These are phyloP conservation scores for Apis laboriosa DNA, from an alignment of 1,140 invertebrate species.

Conservation along the genomic window DNA sequence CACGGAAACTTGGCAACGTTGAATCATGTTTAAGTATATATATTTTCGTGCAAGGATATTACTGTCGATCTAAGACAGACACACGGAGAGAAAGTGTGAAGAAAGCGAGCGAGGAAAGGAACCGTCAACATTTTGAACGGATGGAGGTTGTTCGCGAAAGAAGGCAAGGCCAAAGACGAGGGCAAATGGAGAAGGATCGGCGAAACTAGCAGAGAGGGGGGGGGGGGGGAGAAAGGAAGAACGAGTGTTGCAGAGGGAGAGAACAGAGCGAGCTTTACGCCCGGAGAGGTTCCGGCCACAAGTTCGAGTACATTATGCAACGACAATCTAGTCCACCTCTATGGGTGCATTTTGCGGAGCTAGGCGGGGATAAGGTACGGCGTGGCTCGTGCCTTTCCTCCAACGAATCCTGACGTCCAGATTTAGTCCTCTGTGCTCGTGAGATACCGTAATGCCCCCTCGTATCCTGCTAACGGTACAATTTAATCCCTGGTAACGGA, in stretches of 20 bases:
- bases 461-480: conserved; percentile 10
- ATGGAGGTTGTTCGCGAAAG: not conserved
- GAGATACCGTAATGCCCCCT: conserved; percentile 32
- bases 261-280: conserved; percentile 23
- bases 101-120: no score
- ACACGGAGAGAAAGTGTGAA: not conserved
- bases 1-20: no score
- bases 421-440: conserved; percentile 36
- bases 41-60: conserved; percentile 64
- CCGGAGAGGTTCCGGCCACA: conserved; percentile 42
- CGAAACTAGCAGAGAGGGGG: not conserved
- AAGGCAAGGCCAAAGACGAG: not conserved
- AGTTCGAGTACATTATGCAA: conserved; percentile 63
- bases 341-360: conserved; percentile 22
- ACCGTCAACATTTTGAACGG: not conserved
- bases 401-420: conserved; percentile 39
- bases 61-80: conserved; percentile 13
- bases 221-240: not conserved
- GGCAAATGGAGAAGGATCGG: not conserved
- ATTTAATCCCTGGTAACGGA: conserved; percentile 33
- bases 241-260: not conserved
- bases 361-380: conserved; percentile 12
- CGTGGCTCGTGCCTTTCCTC: conserved; percentile 19
- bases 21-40: no score
- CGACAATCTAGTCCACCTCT: conserved; percentile 28